A percentile compares a stretch with the other conserved stretches of the same genome.
phyloP scores from a whole-genome alignment of 1,140 invertebrate genomes.

The Episyrphus balteatus region DNA sequence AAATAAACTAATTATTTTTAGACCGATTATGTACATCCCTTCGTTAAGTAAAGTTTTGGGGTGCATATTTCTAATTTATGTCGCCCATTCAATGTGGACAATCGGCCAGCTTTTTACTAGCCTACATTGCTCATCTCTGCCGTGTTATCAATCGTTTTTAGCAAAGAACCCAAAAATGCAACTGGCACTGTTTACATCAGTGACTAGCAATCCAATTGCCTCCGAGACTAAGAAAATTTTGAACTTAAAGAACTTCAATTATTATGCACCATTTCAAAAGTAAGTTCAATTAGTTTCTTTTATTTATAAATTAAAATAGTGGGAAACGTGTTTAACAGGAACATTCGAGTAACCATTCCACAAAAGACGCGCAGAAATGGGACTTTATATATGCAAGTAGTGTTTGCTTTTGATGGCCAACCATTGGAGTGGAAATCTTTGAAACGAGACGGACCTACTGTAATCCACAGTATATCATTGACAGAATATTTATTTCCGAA shows the following conservation, averaged over 20 bases:
- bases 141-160: conserved; percentile 50
- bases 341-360: conserved; percentile 53
- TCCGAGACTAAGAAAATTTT: conserved; percentile 33
- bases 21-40: conserved; percentile 18
- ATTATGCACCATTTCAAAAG: conserved; percentile 35
- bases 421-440: conserved; percentile 43
- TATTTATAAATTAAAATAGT: too few species aligned
- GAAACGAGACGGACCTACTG: conserved; percentile 41
- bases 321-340: conserved; percentile 33
- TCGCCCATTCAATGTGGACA: conserved; percentile 60
- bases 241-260: conserved; percentile 42
- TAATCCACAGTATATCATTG: conserved; percentile 47
- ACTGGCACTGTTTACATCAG: conserved; percentile 47
- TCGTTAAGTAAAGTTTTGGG: conserved; percentile 41
- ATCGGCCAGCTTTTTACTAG: conserved; percentile 59
- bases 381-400: conserved; percentile 57
- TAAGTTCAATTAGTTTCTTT: conserved; percentile 14
- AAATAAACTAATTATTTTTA: too few species aligned
- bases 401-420: conserved; percentile 41
- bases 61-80: conserved; percentile 55
- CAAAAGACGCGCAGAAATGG: conserved; percentile 63
- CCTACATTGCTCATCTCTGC: conserved; percentile 50
- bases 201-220: conserved; percentile 37
- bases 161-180: conserved; percentile 43
- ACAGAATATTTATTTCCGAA: conserved; percentile 61